A percentile compares a stretch with the other conserved stretches of the same genome.
Conservation (phyloP, 2,797 vertebrate genomes). For the Notamacropus eugenii region DNA sequence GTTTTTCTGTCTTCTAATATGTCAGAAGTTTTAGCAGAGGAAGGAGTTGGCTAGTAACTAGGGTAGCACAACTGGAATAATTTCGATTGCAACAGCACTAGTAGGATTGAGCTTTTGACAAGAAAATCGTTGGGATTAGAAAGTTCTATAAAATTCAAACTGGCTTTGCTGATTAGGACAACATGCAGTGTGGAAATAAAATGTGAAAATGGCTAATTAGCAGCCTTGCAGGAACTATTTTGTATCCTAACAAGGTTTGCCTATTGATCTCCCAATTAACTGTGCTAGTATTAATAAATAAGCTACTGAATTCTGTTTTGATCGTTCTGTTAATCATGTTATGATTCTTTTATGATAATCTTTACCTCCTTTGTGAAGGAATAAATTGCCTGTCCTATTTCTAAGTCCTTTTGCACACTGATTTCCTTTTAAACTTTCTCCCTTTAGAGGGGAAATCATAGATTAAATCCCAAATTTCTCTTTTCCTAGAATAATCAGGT, state of each 20-base stretch:
- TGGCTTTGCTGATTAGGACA: not conserved
- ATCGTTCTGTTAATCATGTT: not conserved
- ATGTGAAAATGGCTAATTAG: not conserved
- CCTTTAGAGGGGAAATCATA: not conserved
- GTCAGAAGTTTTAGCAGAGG: not conserved
- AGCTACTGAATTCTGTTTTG: not conserved
- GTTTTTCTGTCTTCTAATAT: not conserved
- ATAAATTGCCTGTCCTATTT: not conserved
- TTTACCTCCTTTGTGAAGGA: not conserved
- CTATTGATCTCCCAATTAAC: not conserved
- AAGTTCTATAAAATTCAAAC: not conserved
- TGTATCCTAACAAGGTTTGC: not conserved
- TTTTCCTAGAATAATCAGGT: not conserved
- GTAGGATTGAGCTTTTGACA: not conserved
- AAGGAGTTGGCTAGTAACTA: not conserved
- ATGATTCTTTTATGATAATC: not conserved
- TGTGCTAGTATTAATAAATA: not conserved
- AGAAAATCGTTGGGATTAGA: not conserved
- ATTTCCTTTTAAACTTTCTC: not conserved
- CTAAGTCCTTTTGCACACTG: not conserved
- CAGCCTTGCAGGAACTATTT: not conserved
- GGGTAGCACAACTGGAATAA: not conserved
- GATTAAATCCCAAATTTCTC: not conserved
- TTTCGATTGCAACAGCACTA: not conserved
- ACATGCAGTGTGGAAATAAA: not conserved